phyloP scores from a whole-genome alignment of 2,113 vertebrate genomes.

The Eretmochelys imbricata region DNA sequence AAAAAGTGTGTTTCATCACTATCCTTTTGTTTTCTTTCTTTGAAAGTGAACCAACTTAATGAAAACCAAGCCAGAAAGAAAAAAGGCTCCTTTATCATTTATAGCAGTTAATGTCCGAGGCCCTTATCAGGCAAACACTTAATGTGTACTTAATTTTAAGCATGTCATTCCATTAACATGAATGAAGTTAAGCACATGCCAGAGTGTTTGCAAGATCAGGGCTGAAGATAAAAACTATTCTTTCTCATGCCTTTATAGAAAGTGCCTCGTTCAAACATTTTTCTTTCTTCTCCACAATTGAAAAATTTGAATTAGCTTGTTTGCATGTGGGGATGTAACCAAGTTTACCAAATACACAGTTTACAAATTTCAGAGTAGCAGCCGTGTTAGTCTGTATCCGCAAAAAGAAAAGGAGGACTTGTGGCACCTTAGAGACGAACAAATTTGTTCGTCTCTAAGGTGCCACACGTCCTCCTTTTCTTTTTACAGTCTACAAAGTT shows the following conservation, averaged over 20 bases:
- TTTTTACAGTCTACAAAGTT: not conserved
- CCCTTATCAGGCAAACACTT: not conserved
- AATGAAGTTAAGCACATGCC: not conserved
- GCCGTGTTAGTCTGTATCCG: no score
- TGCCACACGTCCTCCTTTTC: no score
- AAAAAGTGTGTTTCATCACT: not conserved
- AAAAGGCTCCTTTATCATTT: not conserved
- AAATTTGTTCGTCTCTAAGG: no score
- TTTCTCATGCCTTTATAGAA: not conserved
- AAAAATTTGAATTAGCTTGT: not conserved
- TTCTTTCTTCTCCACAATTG: not conserved
- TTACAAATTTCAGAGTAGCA: not conserved
- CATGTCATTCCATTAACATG: not conserved
- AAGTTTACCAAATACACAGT: not conserved
- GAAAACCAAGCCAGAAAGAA: not conserved
- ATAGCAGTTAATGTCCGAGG: not conserved
- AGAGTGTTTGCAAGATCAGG: not conserved
- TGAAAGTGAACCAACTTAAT: not conserved
- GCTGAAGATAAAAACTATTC: not conserved
- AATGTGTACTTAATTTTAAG: not conserved
- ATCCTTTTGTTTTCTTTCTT: not conserved
- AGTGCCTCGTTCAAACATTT: no score
- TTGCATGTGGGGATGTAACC: not conserved
- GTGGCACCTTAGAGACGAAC: no score
- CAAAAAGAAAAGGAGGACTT: no score